Evolutionary conservation across 2,797 vertebrate species (phyloP), one percentile per base, ranked within the genome.

Genomic region (Pseudotriccus pelzelni): DNA sequence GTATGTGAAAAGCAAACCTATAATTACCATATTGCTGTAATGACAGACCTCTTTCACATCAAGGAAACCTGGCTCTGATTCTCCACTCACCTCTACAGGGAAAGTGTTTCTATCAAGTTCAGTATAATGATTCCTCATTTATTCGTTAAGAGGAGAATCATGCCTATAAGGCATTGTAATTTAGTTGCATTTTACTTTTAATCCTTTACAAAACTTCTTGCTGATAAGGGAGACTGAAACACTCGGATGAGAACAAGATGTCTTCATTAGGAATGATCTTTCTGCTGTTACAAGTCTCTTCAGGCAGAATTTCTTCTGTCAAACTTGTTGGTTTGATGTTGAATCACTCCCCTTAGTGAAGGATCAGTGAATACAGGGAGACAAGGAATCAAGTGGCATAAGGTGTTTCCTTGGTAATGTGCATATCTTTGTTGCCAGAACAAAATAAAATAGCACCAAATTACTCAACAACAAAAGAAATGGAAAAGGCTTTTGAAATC

Each of bases 381-480:
- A 87, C 55, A 75, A 73, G 79, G 47, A 96, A 93, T 76, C 73
- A 69, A 87, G 59, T 67, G 79, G 72, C 1, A 0, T 84, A 89
- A 95, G 87, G 84, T 84, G 78, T 91, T 91, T 92, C 76, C 92
- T 90, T 86, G 80, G 87, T 85, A 92, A 86, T 84, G 50, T 72
- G 84, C 53, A 8, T 75, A 59, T 78, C 89, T 84, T 80, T 93
- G 80, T 92, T 23, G 6, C 58, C 73, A 85, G 66, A 89, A 78
- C 46, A 86, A 92, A 95, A 95, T 32, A 92, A 89, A 91, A 52
- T 37, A 69, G 15, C 59, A 75, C 47, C 93, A 91, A 95, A 92
- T 93, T 91, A 91, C 84, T 87, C 69, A 81, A 86, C 82, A 95
- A 95, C 79, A 92, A 86, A 97, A 93, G 82, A 88, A 88, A 87